Conservation (phyloP, 2,113 vertebrate species). For the Illadopsis cleaveri region DNA sequence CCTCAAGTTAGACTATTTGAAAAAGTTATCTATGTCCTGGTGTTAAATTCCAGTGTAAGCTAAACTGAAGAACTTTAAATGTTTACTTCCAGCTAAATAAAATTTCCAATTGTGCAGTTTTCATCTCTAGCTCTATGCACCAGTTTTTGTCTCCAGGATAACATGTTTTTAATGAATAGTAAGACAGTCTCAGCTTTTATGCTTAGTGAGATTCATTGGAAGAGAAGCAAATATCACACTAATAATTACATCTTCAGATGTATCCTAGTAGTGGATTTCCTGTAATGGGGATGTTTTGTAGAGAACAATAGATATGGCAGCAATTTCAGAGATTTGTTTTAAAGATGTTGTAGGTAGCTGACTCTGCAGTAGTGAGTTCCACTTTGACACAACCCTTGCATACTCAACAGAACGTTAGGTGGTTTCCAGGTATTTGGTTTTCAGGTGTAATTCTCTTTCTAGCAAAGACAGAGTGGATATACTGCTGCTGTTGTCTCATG, state of each 20-base stretch:
- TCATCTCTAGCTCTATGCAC: neutral
- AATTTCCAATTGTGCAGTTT: neutral
- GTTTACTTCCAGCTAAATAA: neutral
- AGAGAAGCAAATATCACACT: constrained; percentile 21
- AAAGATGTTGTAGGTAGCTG: constrained; percentile 39
- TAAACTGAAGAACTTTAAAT: neutral
- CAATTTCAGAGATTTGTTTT: constrained; percentile 60
- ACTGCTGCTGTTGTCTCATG: neutral
- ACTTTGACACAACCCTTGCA: neutral
- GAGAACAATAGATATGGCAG: constrained; percentile 45
- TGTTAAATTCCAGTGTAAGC: neutral
- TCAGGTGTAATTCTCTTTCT: neutral
- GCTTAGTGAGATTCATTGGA: neutral
- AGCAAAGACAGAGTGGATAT: neutral
- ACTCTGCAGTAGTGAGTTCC: neutral
- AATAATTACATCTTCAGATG: constrained; percentile 67
- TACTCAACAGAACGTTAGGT: neutral
- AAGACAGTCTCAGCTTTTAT: neutral
- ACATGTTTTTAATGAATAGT: neutral
- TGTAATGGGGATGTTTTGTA: constrained; percentile 45
- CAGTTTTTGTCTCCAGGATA: neutral
- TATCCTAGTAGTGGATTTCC: constrained; percentile 62
- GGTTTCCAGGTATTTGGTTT: neutral
- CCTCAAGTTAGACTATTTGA: neutral
- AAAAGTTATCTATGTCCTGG: neutral